Percentiles rank a stretch among this genome's conserved stretches.
Evolutionary conservation across 2,888 invertebrate genomes (phyloP).

Genomic region (Chaitophorus viminalis): DNA sequence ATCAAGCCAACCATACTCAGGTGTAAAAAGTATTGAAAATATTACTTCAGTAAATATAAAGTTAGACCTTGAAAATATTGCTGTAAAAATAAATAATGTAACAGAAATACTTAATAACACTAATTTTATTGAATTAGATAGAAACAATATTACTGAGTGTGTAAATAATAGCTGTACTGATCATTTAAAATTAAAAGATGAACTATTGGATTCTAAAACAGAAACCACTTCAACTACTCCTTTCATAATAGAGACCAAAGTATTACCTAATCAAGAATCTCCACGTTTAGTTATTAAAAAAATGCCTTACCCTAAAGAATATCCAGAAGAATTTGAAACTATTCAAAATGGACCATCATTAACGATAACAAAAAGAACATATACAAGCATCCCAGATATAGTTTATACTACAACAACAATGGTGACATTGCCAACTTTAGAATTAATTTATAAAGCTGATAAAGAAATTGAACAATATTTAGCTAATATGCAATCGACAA

Average conservation of each 20-base stretch:
- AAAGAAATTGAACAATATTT: constrained; percentile 56
- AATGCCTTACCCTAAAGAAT: constrained; percentile 63
- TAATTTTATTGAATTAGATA: constrained; percentile 18
- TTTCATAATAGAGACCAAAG: constrained; percentile 56
- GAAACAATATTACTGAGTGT: constrained; percentile 6
- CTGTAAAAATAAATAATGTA: background rate
- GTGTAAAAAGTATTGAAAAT: background rate
- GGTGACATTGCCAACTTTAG: constrained; percentile 62
- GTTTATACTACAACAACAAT: constrained; percentile 63
- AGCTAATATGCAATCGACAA: constrained; percentile 2
- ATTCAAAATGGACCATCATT: constrained; percentile 63
- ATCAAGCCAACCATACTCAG: background rate
- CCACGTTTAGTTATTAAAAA: constrained; percentile 26
- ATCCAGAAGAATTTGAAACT: constrained; percentile 63
- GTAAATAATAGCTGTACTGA: constrained; percentile 36
- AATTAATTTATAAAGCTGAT: constrained; percentile 62
- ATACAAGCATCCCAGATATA: constrained; percentile 63
- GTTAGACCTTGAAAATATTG: background rate
- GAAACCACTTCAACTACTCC: constrained; percentile 31
- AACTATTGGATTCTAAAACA: background rate
- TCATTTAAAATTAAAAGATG: constrained; percentile 33
- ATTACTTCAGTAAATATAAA: constrained; percentile 12
- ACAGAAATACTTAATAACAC: constrained; percentile 17
- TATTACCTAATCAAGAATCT: constrained; percentile 37
- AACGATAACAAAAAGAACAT: constrained; percentile 63